Conservation (phyloP, 1,140 invertebrate genomes). For the Camponotus vicinus region DNA sequence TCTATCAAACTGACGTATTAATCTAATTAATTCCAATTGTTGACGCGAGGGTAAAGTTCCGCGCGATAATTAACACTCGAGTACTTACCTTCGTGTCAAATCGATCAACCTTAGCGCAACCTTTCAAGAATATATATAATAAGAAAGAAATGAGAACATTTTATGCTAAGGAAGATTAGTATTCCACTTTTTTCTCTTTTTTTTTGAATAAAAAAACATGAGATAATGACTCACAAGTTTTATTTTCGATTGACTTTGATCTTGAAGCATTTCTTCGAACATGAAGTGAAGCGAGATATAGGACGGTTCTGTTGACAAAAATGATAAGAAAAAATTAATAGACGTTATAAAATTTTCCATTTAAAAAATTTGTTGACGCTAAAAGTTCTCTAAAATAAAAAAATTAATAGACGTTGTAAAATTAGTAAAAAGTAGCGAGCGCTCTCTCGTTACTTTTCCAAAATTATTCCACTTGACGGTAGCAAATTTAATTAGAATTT, state of each 20-base stretch:
- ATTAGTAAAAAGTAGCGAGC: neutral
- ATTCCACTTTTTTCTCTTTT: too few relatives aligned
- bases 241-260: neutral
- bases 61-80: slow-evolving; percentile 17
- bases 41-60: neutral
- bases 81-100: neutral
- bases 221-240: neutral
- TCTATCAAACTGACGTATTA: slow-evolving; percentile 44
- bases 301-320: neutral
- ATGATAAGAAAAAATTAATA: too few relatives aligned
- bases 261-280: neutral
- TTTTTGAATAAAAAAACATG: too few relatives aligned
- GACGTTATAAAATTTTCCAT: too few relatives aligned
- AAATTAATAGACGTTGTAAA: neutral
- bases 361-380: neutral
- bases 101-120: slow-evolving; percentile 4
- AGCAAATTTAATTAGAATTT: neutral
- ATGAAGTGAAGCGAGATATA: neutral
- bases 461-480: neutral
- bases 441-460: neutral
- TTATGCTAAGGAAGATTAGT: too few relatives aligned
- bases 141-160: too few relatives aligned
- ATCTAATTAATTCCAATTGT: slow-evolving; percentile 60
- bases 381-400: neutral
- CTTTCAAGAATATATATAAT: too few relatives aligned